Base-by-base conservation (phyloP, 2,797 vertebrate species). In the Sylvilagus floridanus region DNA sequence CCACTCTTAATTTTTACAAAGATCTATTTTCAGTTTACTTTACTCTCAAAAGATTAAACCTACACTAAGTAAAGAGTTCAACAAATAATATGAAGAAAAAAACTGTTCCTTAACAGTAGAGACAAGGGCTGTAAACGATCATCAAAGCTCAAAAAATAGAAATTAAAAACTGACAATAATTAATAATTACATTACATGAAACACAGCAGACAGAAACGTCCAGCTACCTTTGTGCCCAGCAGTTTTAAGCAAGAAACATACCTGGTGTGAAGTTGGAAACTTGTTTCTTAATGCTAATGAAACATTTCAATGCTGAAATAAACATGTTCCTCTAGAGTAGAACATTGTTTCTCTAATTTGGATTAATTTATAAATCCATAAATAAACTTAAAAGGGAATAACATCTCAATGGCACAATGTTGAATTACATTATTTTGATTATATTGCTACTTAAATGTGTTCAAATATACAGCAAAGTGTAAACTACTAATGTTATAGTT, bases 391-490 rank as follows among this genome's bases (percentile, higher is more conserved):
- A 78, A 88, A 77, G n/a, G 6, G n/a, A 88, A 92, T 35, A 47
- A 72, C 88, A 21, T 65, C 37, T 84, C n/a, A 57, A n/a, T 28
- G n/a, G 84, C 22, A 35, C 57, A 81, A 19, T 81, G 32, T 65
- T 96, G 19, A 62, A 1, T 88, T 96, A 93, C 94, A 91, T 95
- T 96, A 92, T 86, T 82, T 87, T 92, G 60, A 92, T 82, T 95
- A 91, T 69, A 84, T 73, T 37, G 13, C 90, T 94, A 88, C 84
- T 91, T 96, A 96, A 96, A 92, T 92, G 88, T 83, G 66, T 76
- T 90, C 79, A 93, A 96, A 94, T 57, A 83, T 88, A 93, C 93
- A 95, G 26, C 73, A 83, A 91, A 95, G 26, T 88, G 14, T 92
- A 95, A 96, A 94, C 30, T 82, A 22, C 62, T 83, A 91, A 89